Evolutionary conservation across 64 coral and sea anemone genomes (phyloP).

Genomic region (Montipora capricornis): DNA sequence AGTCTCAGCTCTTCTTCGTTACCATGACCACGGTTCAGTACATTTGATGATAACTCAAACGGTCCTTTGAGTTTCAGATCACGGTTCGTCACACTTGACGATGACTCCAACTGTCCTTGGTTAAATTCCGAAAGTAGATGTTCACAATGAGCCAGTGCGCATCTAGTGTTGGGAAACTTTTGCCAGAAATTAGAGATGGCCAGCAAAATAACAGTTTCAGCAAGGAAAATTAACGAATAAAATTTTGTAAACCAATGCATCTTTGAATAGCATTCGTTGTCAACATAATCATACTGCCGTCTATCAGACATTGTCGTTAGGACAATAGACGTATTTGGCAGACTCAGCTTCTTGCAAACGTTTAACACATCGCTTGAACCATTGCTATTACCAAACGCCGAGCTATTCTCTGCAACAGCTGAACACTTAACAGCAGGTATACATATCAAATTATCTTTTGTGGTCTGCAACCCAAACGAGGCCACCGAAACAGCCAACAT

Average conservation of each 20-base stretch:
- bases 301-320: conserved; percentile 24
- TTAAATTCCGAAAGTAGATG: no score
- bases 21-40: no score
- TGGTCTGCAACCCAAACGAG: conserved; percentile 1
- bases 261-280: conserved; percentile 15
- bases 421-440: conserved; percentile 44
- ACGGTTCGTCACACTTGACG: no score
- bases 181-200: conserved; percentile 16
- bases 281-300: conserved; percentile 27
- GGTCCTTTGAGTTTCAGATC: no score
- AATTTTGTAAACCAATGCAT: neutral
- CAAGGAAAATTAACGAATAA: conserved; percentile 41
- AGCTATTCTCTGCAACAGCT: neutral
- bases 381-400: neutral
- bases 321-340: neutral
- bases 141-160: no score
- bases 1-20: no score
- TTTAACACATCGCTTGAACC: neutral
- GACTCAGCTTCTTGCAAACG: neutral
- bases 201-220: neutral
- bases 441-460: conserved; percentile 40
- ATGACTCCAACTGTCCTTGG: no score
- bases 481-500: conserved; percentile 27
- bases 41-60: no score
- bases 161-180: no score